Evolutionary conservation across 1,140 invertebrate genomes (phyloP), one percentile per base, ranked within the genome.

Genomic region (Patella vulgata): DNA sequence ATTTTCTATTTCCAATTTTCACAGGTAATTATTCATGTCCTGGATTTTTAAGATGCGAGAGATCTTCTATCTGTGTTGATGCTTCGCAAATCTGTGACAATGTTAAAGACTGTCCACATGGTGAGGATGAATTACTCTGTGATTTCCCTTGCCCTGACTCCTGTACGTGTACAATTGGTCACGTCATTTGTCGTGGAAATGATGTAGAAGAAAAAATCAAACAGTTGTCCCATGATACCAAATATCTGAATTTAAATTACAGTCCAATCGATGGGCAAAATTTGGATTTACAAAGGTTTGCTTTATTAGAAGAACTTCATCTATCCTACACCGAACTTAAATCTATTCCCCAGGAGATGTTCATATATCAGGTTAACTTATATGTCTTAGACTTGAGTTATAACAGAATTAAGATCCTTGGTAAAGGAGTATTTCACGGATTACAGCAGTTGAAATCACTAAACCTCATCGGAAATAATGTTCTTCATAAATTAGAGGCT

Each of bases 101-200:
- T 8, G 9, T 42, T 23, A 25, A 28, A 28, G 40, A 67, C 33
- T 64, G 56, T 63, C 59, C 53, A 23, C 33, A 50, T 28, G 43
- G 42, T 23, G 60, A 63, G 28, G 55, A 69, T 28, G 61, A 64
- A 21, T 25, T 48, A 39, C 39, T 63, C 21, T 68, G 57, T 51
- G 39, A 60, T 31, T 19, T 55, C 30, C 50, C 39, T 84, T 87
- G 58, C 83, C 79, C 56, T 81, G 72, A 33, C 78, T 44, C 17
- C 11, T 68, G 59, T 55, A 14, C 30, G 3, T 68, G 55, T 58
- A 39, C 28, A 23, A 50, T 46, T 33, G 33, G 40, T 42, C 21
- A 53, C 12, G 43, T 62, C 27, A 48, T 42, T 12, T 63, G 60
- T 21, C n/a, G n/a, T n/a, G n/a, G n/a, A n/a, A n/a, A n/a, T n/a